Percentiles rank a stretch among this genome's conserved stretches.
phyloP scores from a whole-genome alignment of 2,888 invertebrate genomes.

The Heliconius cydno region DNA sequence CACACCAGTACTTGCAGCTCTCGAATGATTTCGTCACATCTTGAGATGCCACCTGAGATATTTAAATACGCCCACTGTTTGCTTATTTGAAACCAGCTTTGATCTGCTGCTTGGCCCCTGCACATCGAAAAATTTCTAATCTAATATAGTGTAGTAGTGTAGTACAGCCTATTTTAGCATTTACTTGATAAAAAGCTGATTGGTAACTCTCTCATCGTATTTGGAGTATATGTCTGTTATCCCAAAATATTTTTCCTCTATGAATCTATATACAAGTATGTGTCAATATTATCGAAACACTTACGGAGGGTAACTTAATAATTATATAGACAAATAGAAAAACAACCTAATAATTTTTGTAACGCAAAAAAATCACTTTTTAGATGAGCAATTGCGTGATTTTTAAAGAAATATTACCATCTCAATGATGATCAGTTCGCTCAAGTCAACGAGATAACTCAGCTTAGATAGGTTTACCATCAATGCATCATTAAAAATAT shows the following conservation, averaged over 20 bases:
- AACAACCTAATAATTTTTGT: no score
- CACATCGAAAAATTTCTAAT: neutral
- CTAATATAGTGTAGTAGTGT: neutral
- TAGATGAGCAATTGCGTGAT: no score
- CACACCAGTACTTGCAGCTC: neutral
- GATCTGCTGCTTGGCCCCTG: no score
- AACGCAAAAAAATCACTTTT: no score
- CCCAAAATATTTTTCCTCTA: neutral
- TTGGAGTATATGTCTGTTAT: neutral
- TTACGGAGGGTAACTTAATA: neutral
- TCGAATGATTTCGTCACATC: slow-evolving; percentile 10
- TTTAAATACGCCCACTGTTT: slow-evolving; percentile 1
- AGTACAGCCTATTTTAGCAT: neutral
- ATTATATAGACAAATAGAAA: neutral
- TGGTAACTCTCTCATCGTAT: neutral
- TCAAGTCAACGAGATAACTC: neutral
- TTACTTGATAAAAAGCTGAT: slow-evolving; percentile 4
- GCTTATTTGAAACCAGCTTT: neutral
- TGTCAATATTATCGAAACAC: neutral
- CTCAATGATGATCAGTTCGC: neutral
- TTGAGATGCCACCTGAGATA: slow-evolving; percentile 5
- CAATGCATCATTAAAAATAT: neutral
- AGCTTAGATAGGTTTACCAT: neutral
- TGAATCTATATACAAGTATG: neutral
- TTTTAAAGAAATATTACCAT: neutral